Base-by-base conservation (phyloP, 2,113 vertebrate genomes). In the Falcunculus frontatus region DNA sequence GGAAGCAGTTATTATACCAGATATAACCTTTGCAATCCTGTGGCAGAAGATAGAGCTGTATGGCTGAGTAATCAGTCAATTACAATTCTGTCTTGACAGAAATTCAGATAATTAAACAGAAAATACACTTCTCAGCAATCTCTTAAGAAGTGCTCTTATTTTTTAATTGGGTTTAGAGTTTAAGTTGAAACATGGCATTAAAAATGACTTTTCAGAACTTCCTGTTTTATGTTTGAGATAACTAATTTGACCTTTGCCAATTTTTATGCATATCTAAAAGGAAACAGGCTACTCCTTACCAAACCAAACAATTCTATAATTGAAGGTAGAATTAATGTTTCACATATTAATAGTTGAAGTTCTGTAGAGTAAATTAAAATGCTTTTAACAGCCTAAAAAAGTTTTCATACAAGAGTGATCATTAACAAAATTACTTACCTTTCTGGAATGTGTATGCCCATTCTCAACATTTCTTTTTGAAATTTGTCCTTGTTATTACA, bases 391-490 rank as follows among this genome's bases (percentile, higher is more conserved):
- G 22, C 3, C 22, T 67, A 64, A 22, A 16, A 19, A 85, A 85
- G 12, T 77, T 74, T 86, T 83, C n/a, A 67, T 11, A 78, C 57
- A 93, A 81, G 16, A 77, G 3, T 5, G 10, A 92, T 89, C 90
- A 77, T 46, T 69, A 73, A 41, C 26, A 76, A 96, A 84, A 35
- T 46, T 91, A 97, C 97, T 98, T 86, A 99, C 99, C 98, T 99
- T 98, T 99, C 99, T 91, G 99, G 99, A 98, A 99, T 99, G 97
- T 98, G 97, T 91, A 99, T 99, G 59, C 99, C 99, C 99, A 99
- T 99, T 94, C 98, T 97, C 75, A 99, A 97, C 99, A 99, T 99
- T 98, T 99, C 99, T 83, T 98, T 95, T 97, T 99, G 99, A 98
- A 99, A 99, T 93, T 95, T 96, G 11, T 99, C 98, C 95, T 98